Evolutionary conservation across 1,140 invertebrate species (phyloP).

Genomic region (Formica exsecta): DNA sequence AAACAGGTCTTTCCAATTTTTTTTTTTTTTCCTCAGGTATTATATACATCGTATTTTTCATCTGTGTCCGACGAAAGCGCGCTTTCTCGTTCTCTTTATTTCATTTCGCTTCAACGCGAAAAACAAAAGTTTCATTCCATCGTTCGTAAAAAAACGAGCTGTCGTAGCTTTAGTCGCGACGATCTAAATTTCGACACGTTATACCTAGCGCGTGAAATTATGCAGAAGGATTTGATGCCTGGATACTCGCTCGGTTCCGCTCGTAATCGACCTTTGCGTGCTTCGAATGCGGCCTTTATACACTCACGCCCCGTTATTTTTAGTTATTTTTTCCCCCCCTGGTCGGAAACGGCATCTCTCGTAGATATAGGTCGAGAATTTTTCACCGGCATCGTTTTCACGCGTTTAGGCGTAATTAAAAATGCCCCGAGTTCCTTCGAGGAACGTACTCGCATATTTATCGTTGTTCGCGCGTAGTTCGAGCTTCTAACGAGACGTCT

Average conservation of each 20-base stretch:
- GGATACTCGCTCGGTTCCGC: constrained; percentile 48
- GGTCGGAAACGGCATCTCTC: constrained; percentile 11
- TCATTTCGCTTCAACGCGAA: not conserved
- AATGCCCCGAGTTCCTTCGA: constrained; percentile 37
- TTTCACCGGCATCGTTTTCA: constrained; percentile 37
- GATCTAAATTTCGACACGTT: not conserved
- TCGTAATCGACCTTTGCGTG: constrained; percentile 60
- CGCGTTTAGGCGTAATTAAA: constrained; percentile 59
- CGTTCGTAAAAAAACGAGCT: not conserved
- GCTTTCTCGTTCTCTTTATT: not conserved
- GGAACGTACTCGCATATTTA: not conserved
- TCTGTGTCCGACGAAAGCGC: not conserved
- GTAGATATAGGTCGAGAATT: constrained; percentile 55
- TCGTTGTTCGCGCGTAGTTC: constrained; percentile 18
- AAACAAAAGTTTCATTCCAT: constrained; percentile 7
- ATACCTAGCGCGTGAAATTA: constrained; percentile 28
- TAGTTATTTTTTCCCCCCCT: constrained; percentile 24
- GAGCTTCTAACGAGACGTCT: not conserved
- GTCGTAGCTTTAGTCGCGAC: not conserved
- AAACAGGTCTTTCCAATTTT: not conserved
- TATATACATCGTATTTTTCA: not conserved
- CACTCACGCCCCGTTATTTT: constrained; percentile 44
- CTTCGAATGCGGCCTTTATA: constrained; percentile 41
- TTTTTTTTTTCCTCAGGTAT: not conserved
- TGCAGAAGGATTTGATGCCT: constrained; percentile 56